Evolutionary conservation across 2,113 vertebrate genomes (phyloP).

Genomic region (Petaurus breviceps): DNA sequence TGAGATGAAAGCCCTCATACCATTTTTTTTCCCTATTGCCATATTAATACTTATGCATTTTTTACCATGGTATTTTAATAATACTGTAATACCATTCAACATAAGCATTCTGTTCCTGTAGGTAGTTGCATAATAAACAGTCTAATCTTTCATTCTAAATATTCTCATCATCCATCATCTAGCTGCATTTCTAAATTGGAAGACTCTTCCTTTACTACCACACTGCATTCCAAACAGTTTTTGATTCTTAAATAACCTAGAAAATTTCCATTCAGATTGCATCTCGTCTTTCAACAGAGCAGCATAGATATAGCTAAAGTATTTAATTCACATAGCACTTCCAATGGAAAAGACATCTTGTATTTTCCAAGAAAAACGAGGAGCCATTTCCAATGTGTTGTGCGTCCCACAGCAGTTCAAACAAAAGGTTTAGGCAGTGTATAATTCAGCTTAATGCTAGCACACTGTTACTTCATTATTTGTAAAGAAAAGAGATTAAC

Average conservation of each 20-base stretch:
- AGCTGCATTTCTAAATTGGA: conserved; percentile 49
- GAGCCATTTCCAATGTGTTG: neutral
- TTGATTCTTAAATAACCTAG: conserved; percentile 51
- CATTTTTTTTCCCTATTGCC: conserved; percentile 28
- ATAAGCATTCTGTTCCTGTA: conserved; percentile 35
- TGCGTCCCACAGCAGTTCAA: neutral
- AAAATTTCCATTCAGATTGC: conserved; percentile 50
- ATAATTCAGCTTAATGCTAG: conserved; percentile 15
- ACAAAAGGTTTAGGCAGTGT: neutral
- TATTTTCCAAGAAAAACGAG: neutral
- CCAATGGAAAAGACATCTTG: conserved; percentile 4
- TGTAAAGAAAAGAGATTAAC: conserved; percentile 26
- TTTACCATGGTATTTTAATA: conserved; percentile 28
- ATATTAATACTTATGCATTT: conserved; percentile 43
- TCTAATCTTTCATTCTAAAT: conserved; percentile 22
- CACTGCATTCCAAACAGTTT: neutral
- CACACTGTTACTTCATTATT: conserved; percentile 29
- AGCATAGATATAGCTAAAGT: neutral
- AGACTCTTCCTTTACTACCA: conserved; percentile 1
- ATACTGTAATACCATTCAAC: conserved; percentile 18
- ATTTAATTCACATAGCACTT: conserved; percentile 22
- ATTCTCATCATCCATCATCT: conserved; percentile 28
- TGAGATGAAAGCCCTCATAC: conserved; percentile 29
- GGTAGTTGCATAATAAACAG: conserved; percentile 30
- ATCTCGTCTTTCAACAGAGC: conserved; percentile 38